Base-by-base conservation (phyloP, 2,888 invertebrate species). In the Chaetoderma sp. region DNA sequence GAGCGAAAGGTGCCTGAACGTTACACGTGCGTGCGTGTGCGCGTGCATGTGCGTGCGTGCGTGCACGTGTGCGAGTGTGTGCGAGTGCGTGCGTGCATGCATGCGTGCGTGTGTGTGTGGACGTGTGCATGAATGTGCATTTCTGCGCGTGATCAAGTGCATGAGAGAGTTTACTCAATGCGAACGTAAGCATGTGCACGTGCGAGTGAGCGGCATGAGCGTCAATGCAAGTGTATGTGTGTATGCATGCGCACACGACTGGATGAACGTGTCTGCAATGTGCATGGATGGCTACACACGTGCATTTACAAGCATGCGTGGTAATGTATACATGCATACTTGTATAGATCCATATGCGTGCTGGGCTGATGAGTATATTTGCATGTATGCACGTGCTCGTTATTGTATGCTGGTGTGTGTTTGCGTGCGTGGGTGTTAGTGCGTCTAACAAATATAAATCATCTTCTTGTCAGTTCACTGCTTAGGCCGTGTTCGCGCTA, bases 251-350 rank as follows among this genome's bases (percentile, higher is more conserved):
- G 23, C 23, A 47, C 8, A 10, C 6, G 23, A 10, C 8, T 47
- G n/a, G 8, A 47, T n/a, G 21, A 2, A n/a, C 21, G 25, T 18
- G 25, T 18, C 21, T 18, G 25, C 21, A 47, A 58, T 16, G 36
- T 13, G 55, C 5, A 52, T 6, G 30, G n/a, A 58, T 18, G 52
- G 32, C 55, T 33, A 56, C 18, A 65, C 44, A 32, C 16, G 47
- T 30, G 33, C 16, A 55, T 18, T 28, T 18, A 30, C 44, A 44
- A 16, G 28, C 32, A 36, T 25, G 55, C 21, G 18, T n/a, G n/a
- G n/a, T n/a, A n/a, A n/a, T n/a, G 28, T 18, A 62, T n/a, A 55
- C 39, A 62, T 28, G 18, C 27, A 62, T 23, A 62, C 23, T 45
- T 44, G 33, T 32, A 62, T 55, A 49, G 8, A 49, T 49, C 25